Evolutionary conservation across 2,113 vertebrate genomes (phyloP).

Genomic region (Heteronetta atricapilla): DNA sequence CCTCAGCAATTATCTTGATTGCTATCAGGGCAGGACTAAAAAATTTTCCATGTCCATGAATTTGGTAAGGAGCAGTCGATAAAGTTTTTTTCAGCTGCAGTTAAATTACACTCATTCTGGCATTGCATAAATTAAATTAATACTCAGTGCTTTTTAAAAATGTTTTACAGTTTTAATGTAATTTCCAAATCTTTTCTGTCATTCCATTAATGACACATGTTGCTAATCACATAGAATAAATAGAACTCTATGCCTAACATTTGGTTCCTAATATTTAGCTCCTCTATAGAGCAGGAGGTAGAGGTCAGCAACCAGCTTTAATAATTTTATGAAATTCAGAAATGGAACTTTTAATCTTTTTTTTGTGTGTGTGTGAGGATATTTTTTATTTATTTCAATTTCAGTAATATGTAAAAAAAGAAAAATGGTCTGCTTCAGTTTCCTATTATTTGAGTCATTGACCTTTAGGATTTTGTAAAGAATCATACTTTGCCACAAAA

Average conservation of each 20-base stretch:
- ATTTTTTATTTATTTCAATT: not conserved
- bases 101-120: not conserved
- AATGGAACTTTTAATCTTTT: not conserved
- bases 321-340: not conserved
- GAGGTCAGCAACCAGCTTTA: not conserved
- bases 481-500: not conserved
- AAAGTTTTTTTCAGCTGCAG: not conserved
- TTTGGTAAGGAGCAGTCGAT: not conserved
- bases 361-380: not conserved
- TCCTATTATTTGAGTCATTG: not conserved
- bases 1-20: not conserved
- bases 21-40: not conserved
- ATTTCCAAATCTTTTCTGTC: not conserved
- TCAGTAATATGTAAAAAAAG: not conserved
- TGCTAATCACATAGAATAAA: not conserved
- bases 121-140: not conserved
- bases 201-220: not conserved
- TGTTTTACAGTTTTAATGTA: not conserved
- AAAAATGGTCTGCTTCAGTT: not conserved
- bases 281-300: not conserved
- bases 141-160: not conserved
- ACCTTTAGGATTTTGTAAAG: not conserved
- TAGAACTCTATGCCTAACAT: not conserved
- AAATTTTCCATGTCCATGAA: not conserved
- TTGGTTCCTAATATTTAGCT: not conserved